Evolutionary conservation across 2,113 vertebrate genomes (phyloP).

Genomic region (Otolemur garnettii): DNA sequence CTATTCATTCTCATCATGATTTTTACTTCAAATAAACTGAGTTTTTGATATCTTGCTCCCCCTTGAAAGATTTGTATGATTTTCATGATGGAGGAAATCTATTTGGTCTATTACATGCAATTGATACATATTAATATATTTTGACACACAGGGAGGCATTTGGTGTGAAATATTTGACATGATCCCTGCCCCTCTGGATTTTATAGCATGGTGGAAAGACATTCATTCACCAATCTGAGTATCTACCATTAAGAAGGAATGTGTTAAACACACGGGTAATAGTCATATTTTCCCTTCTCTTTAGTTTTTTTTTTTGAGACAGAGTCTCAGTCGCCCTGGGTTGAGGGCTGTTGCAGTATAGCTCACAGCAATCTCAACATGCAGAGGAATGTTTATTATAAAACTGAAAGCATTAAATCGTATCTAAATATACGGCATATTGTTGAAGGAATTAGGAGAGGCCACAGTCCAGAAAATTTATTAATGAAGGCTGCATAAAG

Average conservation of each 20-base stretch:
- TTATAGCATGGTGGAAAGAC: background rate
- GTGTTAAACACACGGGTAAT: background rate
- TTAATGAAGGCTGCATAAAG: background rate
- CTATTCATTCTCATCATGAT: background rate
- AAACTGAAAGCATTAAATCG: background rate
- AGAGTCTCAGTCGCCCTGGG: too few relatives aligned
- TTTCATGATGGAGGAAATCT: background rate
- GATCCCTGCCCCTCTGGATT: background rate
- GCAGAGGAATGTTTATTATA: background rate
- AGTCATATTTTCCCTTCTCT: background rate
- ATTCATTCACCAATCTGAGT: background rate
- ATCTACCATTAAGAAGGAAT: background rate
- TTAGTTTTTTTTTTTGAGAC: background rate
- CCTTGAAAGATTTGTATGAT: background rate
- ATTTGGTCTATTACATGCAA: background rate
- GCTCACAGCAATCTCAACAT: too few relatives aligned
- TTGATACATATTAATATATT: background rate
- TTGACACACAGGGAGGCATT: background rate
- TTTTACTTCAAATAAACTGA: background rate
- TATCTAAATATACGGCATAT: background rate
- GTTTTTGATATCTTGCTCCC: background rate
- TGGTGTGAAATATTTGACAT: background rate
- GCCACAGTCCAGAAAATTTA: background rate
- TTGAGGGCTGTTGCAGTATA: too few relatives aligned
- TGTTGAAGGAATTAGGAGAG: background rate